A percentile compares a stretch with the other conserved stretches of the same genome.
phyloP scores from a whole-genome alignment of 2,888 invertebrate genomes.

The Drosophila borborema region DNA sequence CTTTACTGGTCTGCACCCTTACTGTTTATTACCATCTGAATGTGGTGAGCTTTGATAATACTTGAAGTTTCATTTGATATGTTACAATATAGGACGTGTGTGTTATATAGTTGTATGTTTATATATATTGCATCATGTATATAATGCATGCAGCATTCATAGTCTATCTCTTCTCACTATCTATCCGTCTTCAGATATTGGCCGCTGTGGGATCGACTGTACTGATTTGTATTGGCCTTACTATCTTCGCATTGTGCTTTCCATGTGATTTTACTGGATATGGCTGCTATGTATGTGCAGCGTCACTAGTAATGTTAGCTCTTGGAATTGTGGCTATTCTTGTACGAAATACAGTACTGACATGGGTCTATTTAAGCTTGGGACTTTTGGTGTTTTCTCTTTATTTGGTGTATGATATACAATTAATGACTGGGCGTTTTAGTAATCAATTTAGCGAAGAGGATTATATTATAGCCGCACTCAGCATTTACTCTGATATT shows the following conservation, averaged over 20 bases:
- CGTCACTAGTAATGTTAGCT: background rate
- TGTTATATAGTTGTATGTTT: too few relatives aligned
- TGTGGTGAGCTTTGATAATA: conserved; percentile 15
- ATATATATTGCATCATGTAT: background rate
- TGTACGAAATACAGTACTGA: background rate
- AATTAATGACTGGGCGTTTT: conserved; percentile 49
- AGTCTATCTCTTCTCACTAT: background rate
- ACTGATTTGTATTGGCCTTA: conserved; percentile 7
- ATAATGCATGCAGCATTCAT: too few relatives aligned
- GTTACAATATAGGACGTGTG: too few relatives aligned
- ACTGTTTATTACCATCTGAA: rapidly evolving
- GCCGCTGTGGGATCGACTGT: conserved; percentile 27
- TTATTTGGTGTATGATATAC: conserved; percentile 48
- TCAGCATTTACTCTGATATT: conserved; percentile 56
- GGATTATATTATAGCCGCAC: conserved; percentile 64
- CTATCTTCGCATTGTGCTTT: conserved; percentile 47
- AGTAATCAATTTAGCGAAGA: conserved; percentile 28
- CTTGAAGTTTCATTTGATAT: too few relatives aligned
- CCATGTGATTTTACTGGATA: conserved; percentile 65
- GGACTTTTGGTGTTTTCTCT: conserved; percentile 29
- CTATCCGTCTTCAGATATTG: conserved; percentile 36
- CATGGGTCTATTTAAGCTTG: background rate
- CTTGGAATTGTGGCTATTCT: conserved; percentile 2
- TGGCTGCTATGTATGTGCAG: conserved; percentile 14
- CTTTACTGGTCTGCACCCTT: background rate